These are phyloP conservation scores for Plectrocnemia conspersa DNA, from an alignment of 1,140 invertebrate species.

Conservation along the genomic window DNA sequence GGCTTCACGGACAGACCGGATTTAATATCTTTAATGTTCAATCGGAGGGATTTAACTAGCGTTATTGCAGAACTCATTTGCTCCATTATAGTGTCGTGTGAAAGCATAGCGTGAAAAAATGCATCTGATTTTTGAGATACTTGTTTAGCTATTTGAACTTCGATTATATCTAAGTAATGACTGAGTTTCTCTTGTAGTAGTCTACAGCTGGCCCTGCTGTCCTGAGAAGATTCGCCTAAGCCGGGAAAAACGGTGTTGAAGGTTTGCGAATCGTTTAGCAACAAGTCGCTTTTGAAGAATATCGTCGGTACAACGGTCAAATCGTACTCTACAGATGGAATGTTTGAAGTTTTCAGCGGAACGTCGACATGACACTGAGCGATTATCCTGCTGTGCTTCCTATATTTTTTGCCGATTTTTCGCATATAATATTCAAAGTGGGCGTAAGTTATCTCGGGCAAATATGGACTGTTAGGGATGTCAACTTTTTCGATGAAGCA, in stretches of 20 bases:
- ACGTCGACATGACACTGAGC: slow-evolving; percentile 42
- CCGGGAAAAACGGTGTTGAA: slow-evolving; percentile 84
- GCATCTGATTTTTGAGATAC: slow-evolving; percentile 93
- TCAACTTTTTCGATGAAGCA: slow-evolving; percentile 79
- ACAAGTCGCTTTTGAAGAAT: slow-evolving; percentile 79
- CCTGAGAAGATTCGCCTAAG: slow-evolving; percentile 45
- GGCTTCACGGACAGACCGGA: slow-evolving; percentile 74
- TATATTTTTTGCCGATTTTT: slow-evolving; percentile 63
- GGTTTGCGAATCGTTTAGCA: slow-evolving; percentile 73
- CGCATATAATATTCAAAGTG: slow-evolving; percentile 88
- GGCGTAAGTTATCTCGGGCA: slow-evolving; percentile 77
- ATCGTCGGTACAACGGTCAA: slow-evolving; percentile 70
- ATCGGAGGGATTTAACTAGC: slow-evolving; percentile 69
- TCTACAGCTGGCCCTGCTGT: slow-evolving; percentile 43
- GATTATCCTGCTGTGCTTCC: slow-evolving; percentile 52
- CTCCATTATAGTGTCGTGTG: slow-evolving; percentile 88
- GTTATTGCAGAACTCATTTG: slow-evolving; percentile 78
- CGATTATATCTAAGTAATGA: slow-evolving; percentile 92
- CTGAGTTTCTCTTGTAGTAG: slow-evolving; percentile 67
- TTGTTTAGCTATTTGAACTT: slow-evolving; percentile 92
- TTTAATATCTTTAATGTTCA: slow-evolving; percentile 69
- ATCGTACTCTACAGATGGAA: slow-evolving; percentile 41
- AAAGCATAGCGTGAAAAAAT: slow-evolving; percentile 96
- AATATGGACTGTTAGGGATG: slow-evolving; percentile 70
- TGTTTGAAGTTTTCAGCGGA: slow-evolving; percentile 35